Base-by-base conservation (phyloP, 2,888 invertebrate species). In the Galeopsomyia nigrocyanea region DNA sequence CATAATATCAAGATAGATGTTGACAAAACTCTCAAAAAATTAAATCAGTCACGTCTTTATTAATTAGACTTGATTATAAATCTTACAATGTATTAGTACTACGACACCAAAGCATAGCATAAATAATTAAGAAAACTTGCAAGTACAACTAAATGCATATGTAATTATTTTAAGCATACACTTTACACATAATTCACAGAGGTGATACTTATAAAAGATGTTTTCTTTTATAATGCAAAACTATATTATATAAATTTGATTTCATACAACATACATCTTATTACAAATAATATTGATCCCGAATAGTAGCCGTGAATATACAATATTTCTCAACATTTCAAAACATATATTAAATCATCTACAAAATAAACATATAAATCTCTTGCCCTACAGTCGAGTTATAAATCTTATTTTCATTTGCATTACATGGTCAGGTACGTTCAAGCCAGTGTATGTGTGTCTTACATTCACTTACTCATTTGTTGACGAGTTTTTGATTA, bases 391-490 rank as follows among this genome's bases (percentile, higher is more conserved):
- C 62, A 71, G 71, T 71, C 71, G 68, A 65, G 71, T 71, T 71
- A 68, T 68, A 65, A 71, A 71, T 66, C 71, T 71, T 71, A 71
- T 68, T 74, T 71, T 68, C 65, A 64, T 71, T 78, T 80, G 75
- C 77, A 75, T 76, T 70, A 79, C 77, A 76, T 81, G 80, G 81
- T 84, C 85, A 85, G 85, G 85, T 85, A 85, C 85, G 83, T 82
- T 81, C 80, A 82, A 83, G 83, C 78, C 76, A 77, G 75, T 70
- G 71, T 64, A 70, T 77, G 56, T 26, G 31, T 70, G 58, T 50
- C 16, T 21, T 60, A 72, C 66, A 74, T 75, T 75, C 71, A 74
- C 66, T 75, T 74, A 74, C 50, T 64, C 71, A 68, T 68, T 39
- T 73, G 62, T 65, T 69, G 60, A 68, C 63, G 46, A 68, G 64